Evolutionary conservation across 2,888 invertebrate species (phyloP), one percentile per base, ranked within the genome.

Genomic region (Dendrolimus houi): DNA sequence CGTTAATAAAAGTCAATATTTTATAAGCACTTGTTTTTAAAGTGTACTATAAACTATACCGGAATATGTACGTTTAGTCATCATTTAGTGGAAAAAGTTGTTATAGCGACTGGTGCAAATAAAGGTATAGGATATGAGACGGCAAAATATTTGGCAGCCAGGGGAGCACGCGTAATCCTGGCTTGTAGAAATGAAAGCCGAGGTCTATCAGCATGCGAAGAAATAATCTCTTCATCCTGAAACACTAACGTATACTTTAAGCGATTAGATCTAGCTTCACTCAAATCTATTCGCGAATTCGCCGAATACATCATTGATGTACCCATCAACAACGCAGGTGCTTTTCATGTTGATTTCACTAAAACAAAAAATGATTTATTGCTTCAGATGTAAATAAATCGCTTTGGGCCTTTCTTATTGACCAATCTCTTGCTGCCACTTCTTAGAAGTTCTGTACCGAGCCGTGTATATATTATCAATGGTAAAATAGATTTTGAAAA

Each of bases 101-200:
- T 95, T 12, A 92, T 97, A 56, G 92, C 97, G 52, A 97, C 97
- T 9, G 97, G 97, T 17, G 95, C 95, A 55, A 97, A 95, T 64
- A 92, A 94, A 65, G 97, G 96, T 7, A 95, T 96, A 68, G 96
- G 96, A 41, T 94, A 93, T 70, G 95, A 95, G 75, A 95, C 96
- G 0, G 93, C 94, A 0, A 92, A 91, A 64, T 93, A 95, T 71
- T 74, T 96, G 56, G 95, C 95, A 0, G 92, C 92, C 60, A 90
- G 95, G 71, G 95, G 95, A 41, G 96, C 96, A 1, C 92, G 93
- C 60, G 91, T 97, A 8, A 94, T 97, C 57, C 91, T 97, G 92
- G 97, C 95, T 0, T 96, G 96, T 77, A 92, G 96, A 64, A 94
- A 95, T 73, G 75, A 94, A 60, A 92, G 92, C 56, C 91, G 91